Evolutionary conservation across 2,888 invertebrate genomes (phyloP).

Genomic region (Diogma glabrata): DNA sequence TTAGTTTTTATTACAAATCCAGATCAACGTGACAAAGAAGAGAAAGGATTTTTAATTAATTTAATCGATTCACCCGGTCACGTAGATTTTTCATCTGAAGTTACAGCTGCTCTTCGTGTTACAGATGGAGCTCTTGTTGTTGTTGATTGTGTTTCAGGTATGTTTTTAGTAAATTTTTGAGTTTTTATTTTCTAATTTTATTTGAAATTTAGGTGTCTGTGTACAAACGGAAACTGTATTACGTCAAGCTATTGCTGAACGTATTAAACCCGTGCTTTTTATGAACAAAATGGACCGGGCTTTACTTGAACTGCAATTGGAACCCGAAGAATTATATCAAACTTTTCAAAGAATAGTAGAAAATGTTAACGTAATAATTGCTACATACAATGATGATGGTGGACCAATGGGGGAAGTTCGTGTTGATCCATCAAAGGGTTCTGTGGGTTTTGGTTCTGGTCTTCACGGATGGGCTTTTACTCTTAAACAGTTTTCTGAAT

Average conservation of each 20-base stretch:
- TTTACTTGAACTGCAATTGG: slow-evolving; percentile 90
- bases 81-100: slow-evolving; percentile 99
- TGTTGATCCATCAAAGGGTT: slow-evolving; percentile 96
- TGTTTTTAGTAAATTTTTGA: slow-evolving; percentile 22
- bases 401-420: slow-evolving; percentile 99
- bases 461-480: slow-evolving; percentile 99
- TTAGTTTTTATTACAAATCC: slow-evolving; percentile 81
- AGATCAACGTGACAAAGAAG: slow-evolving; percentile 81
- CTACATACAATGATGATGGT: slow-evolving; percentile 93
- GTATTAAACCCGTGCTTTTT: slow-evolving; percentile 99
- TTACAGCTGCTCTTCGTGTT: slow-evolving; percentile 98
- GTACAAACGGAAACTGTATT: slow-evolving; percentile 99
- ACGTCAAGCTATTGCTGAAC: slow-evolving; percentile 98
- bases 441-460: slow-evolving; percentile 98
- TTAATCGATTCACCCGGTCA: slow-evolving; percentile 99
- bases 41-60: slow-evolving; percentile 98
- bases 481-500: slow-evolving; percentile 97
- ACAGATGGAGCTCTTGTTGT: slow-evolving; percentile 99
- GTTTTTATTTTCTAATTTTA: background rate
- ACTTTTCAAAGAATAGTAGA: slow-evolving; percentile 99
- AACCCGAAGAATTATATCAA: slow-evolving; percentile 94
- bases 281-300: slow-evolving; percentile 99
- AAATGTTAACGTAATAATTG: slow-evolving; percentile 99
- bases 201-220: slow-evolving; percentile 70
- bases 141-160: slow-evolving; percentile 98